A percentile compares a stretch with the other conserved stretches of the same genome.
Evolutionary conservation across 2,113 vertebrate genomes (phyloP).

Genomic region (Nothobranchius furzeri): DNA sequence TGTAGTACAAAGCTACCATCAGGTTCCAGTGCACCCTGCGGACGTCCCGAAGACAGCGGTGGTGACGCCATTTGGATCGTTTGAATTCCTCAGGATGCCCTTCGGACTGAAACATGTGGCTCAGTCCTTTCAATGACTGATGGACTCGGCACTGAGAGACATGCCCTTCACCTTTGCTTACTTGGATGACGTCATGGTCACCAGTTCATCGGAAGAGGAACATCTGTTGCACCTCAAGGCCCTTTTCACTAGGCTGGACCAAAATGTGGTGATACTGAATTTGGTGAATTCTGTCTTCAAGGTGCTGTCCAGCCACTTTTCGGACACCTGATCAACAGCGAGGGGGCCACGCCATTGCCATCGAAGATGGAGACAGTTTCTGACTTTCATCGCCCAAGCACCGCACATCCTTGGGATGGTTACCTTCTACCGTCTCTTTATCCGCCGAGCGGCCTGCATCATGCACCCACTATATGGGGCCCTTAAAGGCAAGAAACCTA

Average conservation of each 20-base stretch:
- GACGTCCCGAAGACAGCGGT: no score
- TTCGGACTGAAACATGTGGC: background rate
- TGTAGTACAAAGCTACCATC: no score
- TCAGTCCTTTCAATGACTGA: background rate
- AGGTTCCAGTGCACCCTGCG: background rate
- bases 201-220: background rate
- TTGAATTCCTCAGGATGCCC: no score
- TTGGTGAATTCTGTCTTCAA: background rate
- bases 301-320: background rate
- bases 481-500: no score
- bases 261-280: background rate
- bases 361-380: background rate
- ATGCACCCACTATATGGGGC: no score
- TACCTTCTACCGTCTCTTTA: no score
- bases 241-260: background rate
- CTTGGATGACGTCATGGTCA: background rate
- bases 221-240: background rate
- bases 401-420: no score
- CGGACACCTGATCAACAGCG: no score
- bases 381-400: background rate
- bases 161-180: background rate
- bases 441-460: background rate
- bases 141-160: background rate
- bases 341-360: background rate
- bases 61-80: no score